Base-by-base conservation (phyloP, 2,888 invertebrate genomes). In the Cinara cedri region DNA sequence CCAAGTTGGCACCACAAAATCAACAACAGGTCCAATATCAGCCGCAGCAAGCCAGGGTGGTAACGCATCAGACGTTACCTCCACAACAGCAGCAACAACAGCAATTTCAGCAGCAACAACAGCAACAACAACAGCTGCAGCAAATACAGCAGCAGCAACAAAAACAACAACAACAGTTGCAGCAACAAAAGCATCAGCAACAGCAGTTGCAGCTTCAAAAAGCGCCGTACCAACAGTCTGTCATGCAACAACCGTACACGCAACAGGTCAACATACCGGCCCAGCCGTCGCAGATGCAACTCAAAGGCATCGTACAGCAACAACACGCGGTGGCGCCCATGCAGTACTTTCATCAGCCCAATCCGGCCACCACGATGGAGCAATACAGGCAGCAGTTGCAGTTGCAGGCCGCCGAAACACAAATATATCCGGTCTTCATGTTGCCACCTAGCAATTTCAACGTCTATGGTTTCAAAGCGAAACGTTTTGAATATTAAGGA, bases 351-450 rank as follows among this genome's bases (percentile, higher is more conserved):
- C 78, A 78, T 16, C 78, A 78, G 19, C 70, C 78, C 11, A 78
- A 78, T 62, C 78, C 78, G 34, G 78, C 78, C 21, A 78, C 78
- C 21, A 78, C 78, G 1, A 1, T 62, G 60, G 78, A 78, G 42
- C 78, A 78, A 49, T 78, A 78, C 68, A 44, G 78, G 1, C 78
- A 78, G 42, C 78, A 78, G 60, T 62, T 78, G 21, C 78, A 78
- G 24, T 13, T 78, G 24, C 78, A 78, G 16, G 78, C 78, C 4
- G 78, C 78, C 24, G 78, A 78, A 42, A 70, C 68, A 51, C 46
- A 62, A 62, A 49, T 49, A n/a, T 42, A 49, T 11, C 68, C 78
- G 34, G 60, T 62, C 16, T 62, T 78, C n/a, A 9, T 70, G 60
- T 70, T 70, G 60, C 70, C 78, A 13, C 70, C 78, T 11, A 8